A percentile compares a stretch with the other conserved stretches of the same genome.
Conservation (phyloP, 2,888 invertebrate genomes). For the Synergus laeviventris region DNA sequence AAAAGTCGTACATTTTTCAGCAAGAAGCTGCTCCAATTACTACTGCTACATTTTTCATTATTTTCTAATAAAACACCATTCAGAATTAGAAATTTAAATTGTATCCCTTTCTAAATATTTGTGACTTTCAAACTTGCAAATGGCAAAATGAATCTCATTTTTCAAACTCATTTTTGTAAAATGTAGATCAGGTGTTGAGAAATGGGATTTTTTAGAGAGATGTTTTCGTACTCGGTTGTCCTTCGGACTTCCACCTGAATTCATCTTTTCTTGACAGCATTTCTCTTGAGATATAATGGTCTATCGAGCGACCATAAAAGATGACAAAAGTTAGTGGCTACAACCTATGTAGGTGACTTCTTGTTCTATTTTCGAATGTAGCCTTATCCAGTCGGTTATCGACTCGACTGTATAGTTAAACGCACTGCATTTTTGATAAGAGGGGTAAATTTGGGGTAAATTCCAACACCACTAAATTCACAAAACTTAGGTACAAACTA, state of each 20-base stretch:
- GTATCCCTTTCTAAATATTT: background rate
- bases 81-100: too few species aligned
- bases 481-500: background rate
- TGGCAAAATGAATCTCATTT: background rate
- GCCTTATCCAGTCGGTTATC: too few species aligned
- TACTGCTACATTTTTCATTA: background rate
- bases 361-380: too few species aligned
- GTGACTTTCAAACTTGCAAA: background rate
- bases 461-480: too few species aligned
- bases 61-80: too few species aligned
- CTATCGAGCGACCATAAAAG: background rate
- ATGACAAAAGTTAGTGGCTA: background rate
- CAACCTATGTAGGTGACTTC: background rate
- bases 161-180: background rate
- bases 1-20: too few species aligned
- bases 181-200: too few species aligned
- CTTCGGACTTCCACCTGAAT: slow-evolving; percentile 18
- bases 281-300: slow-evolving; percentile 2
- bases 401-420: too few species aligned
- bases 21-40: too few species aligned
- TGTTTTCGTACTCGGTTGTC: background rate
- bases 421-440: too few species aligned
- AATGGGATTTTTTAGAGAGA: background rate
- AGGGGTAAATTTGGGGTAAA: too few species aligned
- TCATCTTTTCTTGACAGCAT: background rate